phyloP scores from a whole-genome alignment of 2,113 vertebrate genomes.

The Mustela lutreola region DNA sequence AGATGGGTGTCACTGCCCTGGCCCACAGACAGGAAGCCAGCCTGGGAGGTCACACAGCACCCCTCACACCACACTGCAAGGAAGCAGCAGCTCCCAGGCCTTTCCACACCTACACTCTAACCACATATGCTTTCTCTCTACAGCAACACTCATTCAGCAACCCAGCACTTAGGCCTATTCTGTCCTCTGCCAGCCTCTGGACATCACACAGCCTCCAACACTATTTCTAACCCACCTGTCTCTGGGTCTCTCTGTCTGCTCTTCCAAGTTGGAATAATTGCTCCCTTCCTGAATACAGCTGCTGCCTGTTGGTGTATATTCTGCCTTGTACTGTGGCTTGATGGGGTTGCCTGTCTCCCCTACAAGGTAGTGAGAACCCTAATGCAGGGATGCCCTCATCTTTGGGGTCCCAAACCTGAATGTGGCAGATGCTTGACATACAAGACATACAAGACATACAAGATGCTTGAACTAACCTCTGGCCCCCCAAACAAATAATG shows the following conservation, averaged over 20 bases:
- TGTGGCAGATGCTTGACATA: neutral
- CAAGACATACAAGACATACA: too few relatives aligned
- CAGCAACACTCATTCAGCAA: too few relatives aligned
- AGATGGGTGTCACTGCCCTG: neutral
- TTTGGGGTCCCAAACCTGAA: neutral
- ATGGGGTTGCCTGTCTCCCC: neutral
- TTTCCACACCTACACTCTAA: neutral
- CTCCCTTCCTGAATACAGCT: neutral
- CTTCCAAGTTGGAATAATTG: neutral
- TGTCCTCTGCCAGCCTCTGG: neutral
- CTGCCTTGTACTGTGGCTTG: neutral
- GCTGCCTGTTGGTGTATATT: neutral
- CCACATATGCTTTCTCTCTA: neutral
- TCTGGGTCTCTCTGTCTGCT: neutral
- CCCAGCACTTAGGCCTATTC: neutral
- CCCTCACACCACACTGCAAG: accelerated
- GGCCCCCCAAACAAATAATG: neutral
- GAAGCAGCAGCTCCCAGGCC: accelerated
- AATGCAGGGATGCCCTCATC: neutral
- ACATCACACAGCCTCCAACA: neutral
- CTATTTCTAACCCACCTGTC: neutral
- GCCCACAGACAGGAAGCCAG: neutral
- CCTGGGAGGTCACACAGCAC: neutral
- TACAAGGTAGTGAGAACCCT: neutral
- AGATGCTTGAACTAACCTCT: neutral